Conservation (phyloP, 1,140 invertebrate species). For the Drosophila pseudoananassae region DNA sequence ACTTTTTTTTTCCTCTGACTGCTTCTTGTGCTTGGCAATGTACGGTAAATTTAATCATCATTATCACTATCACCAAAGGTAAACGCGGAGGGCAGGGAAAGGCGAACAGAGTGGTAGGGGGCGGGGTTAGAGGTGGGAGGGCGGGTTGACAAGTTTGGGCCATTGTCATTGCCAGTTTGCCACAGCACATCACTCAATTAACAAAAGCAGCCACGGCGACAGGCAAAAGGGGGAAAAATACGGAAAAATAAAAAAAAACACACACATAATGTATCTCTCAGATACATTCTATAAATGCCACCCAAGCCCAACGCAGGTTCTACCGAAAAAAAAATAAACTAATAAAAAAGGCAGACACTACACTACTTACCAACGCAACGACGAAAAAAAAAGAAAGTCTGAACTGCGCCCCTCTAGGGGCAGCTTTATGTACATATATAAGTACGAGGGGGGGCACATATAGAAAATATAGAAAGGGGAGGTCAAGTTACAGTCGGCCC, state of each 20-base stretch:
- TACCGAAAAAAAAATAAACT: slow-evolving; percentile 24
- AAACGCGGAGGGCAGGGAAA: background rate
- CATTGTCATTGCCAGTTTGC: slow-evolving; percentile 52
- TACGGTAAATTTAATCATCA: slow-evolving; percentile 74
- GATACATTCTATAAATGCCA: slow-evolving; percentile 39
- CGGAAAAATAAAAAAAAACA: background rate
- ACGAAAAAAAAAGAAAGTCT: slow-evolving; percentile 45
- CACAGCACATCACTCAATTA: slow-evolving; percentile 51
- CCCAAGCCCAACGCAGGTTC: background rate
- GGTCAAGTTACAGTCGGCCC: slow-evolving; percentile 39
- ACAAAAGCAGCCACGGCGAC: slow-evolving; percentile 22
- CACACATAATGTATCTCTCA: slow-evolving; percentile 18
- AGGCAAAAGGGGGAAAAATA: background rate
- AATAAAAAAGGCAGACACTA: slow-evolving; percentile 36
- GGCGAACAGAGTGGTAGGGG: background rate
- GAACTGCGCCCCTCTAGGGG: slow-evolving; percentile 29
- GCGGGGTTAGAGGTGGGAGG: background rate
- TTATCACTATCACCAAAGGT: slow-evolving; percentile 52
- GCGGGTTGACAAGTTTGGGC: slow-evolving; percentile 21
- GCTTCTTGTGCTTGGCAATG: slow-evolving; percentile 28
- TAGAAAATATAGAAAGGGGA: slow-evolving; percentile 11
- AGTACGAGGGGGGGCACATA: background rate
- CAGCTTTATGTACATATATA: slow-evolving; percentile 12
- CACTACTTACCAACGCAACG: slow-evolving; percentile 44
- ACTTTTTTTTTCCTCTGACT: slow-evolving; percentile 33